Base-by-base conservation (phyloP, 2,113 vertebrate genomes). In the Tragulus kanchil region DNA sequence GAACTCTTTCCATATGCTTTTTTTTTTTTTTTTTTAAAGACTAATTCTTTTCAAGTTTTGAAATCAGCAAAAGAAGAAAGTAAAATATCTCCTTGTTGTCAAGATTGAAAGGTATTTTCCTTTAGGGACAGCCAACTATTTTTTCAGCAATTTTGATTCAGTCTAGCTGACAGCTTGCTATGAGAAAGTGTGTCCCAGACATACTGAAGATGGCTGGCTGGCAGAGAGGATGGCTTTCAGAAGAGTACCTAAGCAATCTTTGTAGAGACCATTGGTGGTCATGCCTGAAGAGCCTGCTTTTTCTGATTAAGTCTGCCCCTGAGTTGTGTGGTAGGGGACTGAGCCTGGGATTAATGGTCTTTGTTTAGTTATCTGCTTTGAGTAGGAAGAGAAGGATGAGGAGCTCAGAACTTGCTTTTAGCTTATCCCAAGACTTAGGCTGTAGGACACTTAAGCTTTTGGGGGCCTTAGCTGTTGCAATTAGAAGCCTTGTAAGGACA, bases 21-120 rank as follows among this genome's bases (percentile, higher is more conserved):
- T 25, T 0, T 87, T 58, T 16, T 0, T 54, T 67, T 62, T 85
- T 79, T 84, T 85, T 85, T 65, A 36, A 85, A 85, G 50, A 93
- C 13, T 67, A 42, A 85, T 79, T 64, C 21, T 67, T 78, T 87
- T 73, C 82, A 85, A 31, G 58, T 85, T 93, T 88, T 93, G n/a
- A 88, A 87, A n/a, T 86, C 65, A 89, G 64, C 62, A 59, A 94
- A 85, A 67, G 75, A 59, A 88, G 42, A 92, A 85, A 94, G 67
- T 85, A n/a, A 81, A 85, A n/a, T 92, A 17, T 92, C 36, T 85
- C n/a, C 26, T 75, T 90, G 73, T 36, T 36, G 81, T 67, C 42
- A n/a, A 90, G 54, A 75, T 56, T 36, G 45, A 36, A 59, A 73
- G 26, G 10, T 58, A 73, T 25, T 84, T 23, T 78, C 36, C 36